A percentile compares a stretch with the other conserved stretches of the same genome.
These are phyloP conservation scores for Stegana nigrithorax DNA, from an alignment of 2,888 invertebrate species.

Conservation along the genomic window DNA sequence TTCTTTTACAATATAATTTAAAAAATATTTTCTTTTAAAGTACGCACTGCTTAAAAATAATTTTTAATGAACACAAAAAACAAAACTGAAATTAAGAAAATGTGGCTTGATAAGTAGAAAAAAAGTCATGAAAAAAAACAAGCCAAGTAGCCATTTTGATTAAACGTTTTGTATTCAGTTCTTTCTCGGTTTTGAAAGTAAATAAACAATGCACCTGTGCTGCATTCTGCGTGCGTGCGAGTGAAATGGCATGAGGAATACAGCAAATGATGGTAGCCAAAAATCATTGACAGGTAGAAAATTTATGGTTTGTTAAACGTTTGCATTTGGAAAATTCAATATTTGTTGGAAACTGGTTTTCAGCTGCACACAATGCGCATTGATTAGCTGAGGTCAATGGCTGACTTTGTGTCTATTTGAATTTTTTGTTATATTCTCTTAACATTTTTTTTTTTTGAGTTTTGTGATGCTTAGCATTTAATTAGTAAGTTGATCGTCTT, in stretches of 20 bases:
- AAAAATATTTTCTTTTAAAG: constrained; percentile 47
- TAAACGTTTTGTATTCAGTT: too few species aligned
- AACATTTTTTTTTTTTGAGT: too few species aligned
- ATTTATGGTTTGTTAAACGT: constrained; percentile 58
- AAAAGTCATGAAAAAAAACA: not conserved
- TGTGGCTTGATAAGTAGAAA: not conserved
- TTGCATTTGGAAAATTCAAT: constrained; percentile 24
- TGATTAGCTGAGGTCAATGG: constrained; percentile 52
- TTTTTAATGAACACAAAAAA: not conserved
- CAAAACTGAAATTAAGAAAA: not conserved
- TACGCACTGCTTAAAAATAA: constrained; percentile 25
- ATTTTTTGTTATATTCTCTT: too few species aligned
- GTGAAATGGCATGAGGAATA: too few species aligned
- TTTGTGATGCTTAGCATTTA: not conserved
- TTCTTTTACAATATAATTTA: constrained; percentile 51
- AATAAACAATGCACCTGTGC: not conserved
- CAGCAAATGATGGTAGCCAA: constrained; percentile 48
- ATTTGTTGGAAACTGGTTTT: constrained; percentile 39
- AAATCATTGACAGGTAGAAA: constrained; percentile 63
- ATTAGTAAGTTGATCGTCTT: not conserved
- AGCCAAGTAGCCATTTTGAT: not conserved
- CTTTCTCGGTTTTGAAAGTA: too few species aligned
- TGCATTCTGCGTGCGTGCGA: too few species aligned
- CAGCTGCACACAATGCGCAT: constrained; percentile 38
- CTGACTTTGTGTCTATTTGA: constrained; percentile 48